Conservation (phyloP, 2,888 invertebrate genomes). For the Julus scanicus region DNA sequence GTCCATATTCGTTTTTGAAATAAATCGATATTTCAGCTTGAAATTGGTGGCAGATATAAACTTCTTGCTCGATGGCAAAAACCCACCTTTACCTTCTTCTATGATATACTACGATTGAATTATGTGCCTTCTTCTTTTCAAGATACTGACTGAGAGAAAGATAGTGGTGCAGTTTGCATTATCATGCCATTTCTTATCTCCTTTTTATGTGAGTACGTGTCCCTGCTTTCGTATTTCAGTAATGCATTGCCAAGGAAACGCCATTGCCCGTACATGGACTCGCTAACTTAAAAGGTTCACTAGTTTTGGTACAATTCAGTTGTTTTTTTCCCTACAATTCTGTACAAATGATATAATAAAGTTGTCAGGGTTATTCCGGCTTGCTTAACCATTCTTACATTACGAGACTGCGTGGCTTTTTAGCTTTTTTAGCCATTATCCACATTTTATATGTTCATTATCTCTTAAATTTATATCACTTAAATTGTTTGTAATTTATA, state of each 20-base stretch:
- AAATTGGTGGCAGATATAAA: slow-evolving; percentile 23
- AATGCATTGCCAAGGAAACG: slow-evolving; percentile 13
- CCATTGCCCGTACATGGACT: background rate
- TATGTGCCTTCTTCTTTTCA: slow-evolving; percentile 21
- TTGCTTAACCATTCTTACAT: too few relatives aligned
- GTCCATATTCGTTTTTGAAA: background rate
- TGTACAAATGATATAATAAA: too few relatives aligned
- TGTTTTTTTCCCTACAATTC: too few relatives aligned
- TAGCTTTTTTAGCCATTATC: too few relatives aligned
- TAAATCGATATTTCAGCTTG: slow-evolving; percentile 22
- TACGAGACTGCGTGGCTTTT: too few relatives aligned
- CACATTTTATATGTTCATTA: too few relatives aligned
- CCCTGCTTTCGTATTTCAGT: slow-evolving; percentile 27
- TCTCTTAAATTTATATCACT: too few relatives aligned
- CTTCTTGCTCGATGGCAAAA: slow-evolving; percentile 7
- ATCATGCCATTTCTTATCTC: slow-evolving; percentile 28
- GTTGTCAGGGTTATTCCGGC: too few relatives aligned
- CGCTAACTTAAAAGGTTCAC: background rate
- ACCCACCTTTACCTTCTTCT: slow-evolving; percentile 27
- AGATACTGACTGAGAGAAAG: slow-evolving; percentile 18
- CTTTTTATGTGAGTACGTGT: slow-evolving; percentile 29
- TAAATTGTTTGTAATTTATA: too few relatives aligned
- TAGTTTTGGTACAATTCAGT: background rate
- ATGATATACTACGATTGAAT: slow-evolving; percentile 23
- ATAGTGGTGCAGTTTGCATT: slow-evolving; percentile 28